Evolutionary conservation across 2,888 invertebrate species (phyloP).

Genomic region (Agonopterix arenella): DNA sequence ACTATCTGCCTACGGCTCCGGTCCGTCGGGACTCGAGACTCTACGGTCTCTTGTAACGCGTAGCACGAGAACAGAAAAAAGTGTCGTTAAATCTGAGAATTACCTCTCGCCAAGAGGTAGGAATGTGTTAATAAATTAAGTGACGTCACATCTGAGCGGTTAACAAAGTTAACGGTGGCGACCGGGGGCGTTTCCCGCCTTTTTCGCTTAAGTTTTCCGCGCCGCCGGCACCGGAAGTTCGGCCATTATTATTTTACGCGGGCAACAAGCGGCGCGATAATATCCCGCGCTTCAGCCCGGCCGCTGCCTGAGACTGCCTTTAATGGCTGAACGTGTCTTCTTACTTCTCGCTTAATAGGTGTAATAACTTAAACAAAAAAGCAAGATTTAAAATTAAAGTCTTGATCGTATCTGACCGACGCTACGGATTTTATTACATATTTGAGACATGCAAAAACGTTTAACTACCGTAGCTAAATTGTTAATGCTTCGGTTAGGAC

Average conservation of each 20-base stretch:
- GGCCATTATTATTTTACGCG: constrained; percentile 78
- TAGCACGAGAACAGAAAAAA: constrained; percentile 49
- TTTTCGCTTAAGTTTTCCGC: constrained; percentile 72
- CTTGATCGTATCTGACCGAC: constrained; percentile 16
- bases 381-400: constrained; percentile 53
- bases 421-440: constrained; percentile 7
- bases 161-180: constrained; percentile 60
- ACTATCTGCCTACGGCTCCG: constrained; percentile 7
- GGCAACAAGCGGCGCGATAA: constrained; percentile 78
- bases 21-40: constrained; percentile 17
- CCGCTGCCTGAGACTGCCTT: constrained; percentile 49
- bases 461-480: neutral
- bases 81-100: constrained; percentile 55
- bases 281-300: constrained; percentile 63
- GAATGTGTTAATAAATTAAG: constrained; percentile 76
- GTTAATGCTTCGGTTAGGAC: too few relatives aligned
- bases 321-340: constrained; percentile 73
- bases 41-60: constrained; percentile 40
- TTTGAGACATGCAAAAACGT: constrained; percentile 1
- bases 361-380: constrained; percentile 71
- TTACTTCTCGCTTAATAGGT: constrained; percentile 71
- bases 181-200: constrained; percentile 71
- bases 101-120: constrained; percentile 44
- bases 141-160: constrained; percentile 69
- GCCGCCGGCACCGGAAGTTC: constrained; percentile 77